Conservation (phyloP, 2,888 invertebrate species). For the Papilio protenor region DNA sequence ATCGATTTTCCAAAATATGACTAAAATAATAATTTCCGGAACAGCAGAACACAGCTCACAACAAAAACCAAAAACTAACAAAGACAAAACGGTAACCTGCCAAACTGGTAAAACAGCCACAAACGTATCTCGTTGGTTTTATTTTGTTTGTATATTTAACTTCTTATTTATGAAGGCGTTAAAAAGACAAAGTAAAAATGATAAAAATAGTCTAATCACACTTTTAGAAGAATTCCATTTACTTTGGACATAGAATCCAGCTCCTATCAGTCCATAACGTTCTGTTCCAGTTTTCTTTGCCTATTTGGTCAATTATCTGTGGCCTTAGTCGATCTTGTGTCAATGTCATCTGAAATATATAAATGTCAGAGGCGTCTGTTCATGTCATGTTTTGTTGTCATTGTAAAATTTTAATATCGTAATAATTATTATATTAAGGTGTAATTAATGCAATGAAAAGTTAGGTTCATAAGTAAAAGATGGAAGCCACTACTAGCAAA, state of each 20-base stretch:
- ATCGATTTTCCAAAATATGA: not conserved
- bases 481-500: constrained; percentile 61
- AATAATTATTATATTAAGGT: not conserved
- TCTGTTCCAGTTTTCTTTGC: too few species aligned
- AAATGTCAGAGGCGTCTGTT: not conserved
- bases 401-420: not conserved
- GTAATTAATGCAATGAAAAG: not conserved
- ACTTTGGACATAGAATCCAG: too few species aligned
- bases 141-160: not conserved
- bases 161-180: not conserved
- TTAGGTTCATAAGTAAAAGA: constrained; percentile 44
- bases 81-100: not conserved
- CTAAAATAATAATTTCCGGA: not conserved
- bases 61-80: not conserved
- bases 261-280: too few species aligned
- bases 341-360: not conserved
- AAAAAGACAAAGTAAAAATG: not conserved
- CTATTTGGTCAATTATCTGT: not conserved
- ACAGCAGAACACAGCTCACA: not conserved
- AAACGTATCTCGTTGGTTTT: not conserved
- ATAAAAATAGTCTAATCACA: too few species aligned
- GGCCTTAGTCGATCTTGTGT: not conserved
- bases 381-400: not conserved
- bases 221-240: too few species aligned
- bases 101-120: not conserved